phyloP scores from a whole-genome alignment of 2,888 invertebrate genomes.

The Philonicus albiceps region DNA sequence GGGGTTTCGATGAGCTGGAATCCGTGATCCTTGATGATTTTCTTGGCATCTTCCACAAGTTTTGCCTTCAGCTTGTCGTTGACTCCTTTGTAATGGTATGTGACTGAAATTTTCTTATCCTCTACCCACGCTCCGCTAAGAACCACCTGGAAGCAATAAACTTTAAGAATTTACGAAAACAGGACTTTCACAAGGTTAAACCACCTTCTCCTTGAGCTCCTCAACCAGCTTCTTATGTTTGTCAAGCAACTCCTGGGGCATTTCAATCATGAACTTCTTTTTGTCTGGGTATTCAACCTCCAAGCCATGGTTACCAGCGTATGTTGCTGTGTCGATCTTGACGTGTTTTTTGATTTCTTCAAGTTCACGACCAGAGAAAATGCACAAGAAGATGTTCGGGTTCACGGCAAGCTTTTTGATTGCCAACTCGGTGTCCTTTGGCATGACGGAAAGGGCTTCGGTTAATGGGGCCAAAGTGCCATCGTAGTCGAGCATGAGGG shows the following conservation, averaged over 20 bases:
- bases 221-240: conserved; percentile 73
- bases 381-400: conserved; percentile 75
- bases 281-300: conserved; percentile 80
- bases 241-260: conserved; percentile 74
- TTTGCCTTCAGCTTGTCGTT: conserved; percentile 69
- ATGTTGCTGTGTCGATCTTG: conserved; percentile 68
- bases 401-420: conserved; percentile 73
- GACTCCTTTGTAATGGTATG: conserved; percentile 77
- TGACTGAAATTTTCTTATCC: conserved; percentile 76
- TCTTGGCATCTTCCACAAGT: conserved; percentile 70
- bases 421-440: conserved; percentile 77
- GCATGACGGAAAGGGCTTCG: conserved; percentile 69
- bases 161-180: background rate
- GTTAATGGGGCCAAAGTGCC: conserved; percentile 79
- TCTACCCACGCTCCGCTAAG: conserved; percentile 80
- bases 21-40: conserved; percentile 71
- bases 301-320: conserved; percentile 79
- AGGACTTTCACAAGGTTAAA: background rate
- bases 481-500: conserved; percentile 76
- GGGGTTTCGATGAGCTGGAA: conserved; percentile 75
- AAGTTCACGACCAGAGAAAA: conserved; percentile 78
- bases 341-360: conserved; percentile 77
- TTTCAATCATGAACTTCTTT: conserved; percentile 77
- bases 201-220: conserved; percentile 72
- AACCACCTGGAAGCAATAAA: conserved; percentile 65